phyloP scores from a whole-genome alignment of 2,888 invertebrate species.

The Hemicrepidius hirtus region DNA sequence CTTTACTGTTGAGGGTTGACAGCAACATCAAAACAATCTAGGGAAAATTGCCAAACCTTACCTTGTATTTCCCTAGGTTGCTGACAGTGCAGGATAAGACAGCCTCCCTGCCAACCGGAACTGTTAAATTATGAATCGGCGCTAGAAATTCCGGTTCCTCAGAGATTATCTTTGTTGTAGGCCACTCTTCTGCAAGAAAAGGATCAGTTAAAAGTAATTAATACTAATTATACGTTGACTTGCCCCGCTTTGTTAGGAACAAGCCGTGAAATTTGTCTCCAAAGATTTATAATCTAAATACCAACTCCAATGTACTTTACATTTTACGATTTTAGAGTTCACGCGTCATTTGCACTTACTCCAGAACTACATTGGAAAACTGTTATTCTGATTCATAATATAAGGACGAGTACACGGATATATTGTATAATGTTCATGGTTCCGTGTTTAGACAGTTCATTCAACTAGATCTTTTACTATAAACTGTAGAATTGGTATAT shows the following conservation, averaged over 20 bases:
- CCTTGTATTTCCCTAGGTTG: conserved; percentile 80
- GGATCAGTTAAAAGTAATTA: conserved; percentile 38
- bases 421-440: neutral
- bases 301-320: neutral
- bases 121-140: conserved; percentile 79
- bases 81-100: conserved; percentile 78
- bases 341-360: neutral
- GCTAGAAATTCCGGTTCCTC: conserved; percentile 78
- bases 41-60: conserved; percentile 66
- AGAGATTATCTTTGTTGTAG: conserved; percentile 74
- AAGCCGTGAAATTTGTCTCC: conserved; percentile 28
- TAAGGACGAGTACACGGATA: no score
- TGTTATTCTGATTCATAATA: conserved; percentile 2
- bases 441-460: no score
- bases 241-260: conserved; percentile 24
- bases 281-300: conserved; percentile 11
- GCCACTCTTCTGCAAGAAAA: conserved; percentile 75
- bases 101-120: conserved; percentile 79
- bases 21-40: conserved; percentile 61
- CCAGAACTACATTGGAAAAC: neutral
- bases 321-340: neutral
- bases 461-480: no score
- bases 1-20: no score
- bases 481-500: no score
- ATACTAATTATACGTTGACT: conserved; percentile 30